Evolutionary conservation across 1,140 invertebrate genomes (phyloP), one percentile per base, ranked within the genome.

Genomic region (Drosophila bifasciata): DNA sequence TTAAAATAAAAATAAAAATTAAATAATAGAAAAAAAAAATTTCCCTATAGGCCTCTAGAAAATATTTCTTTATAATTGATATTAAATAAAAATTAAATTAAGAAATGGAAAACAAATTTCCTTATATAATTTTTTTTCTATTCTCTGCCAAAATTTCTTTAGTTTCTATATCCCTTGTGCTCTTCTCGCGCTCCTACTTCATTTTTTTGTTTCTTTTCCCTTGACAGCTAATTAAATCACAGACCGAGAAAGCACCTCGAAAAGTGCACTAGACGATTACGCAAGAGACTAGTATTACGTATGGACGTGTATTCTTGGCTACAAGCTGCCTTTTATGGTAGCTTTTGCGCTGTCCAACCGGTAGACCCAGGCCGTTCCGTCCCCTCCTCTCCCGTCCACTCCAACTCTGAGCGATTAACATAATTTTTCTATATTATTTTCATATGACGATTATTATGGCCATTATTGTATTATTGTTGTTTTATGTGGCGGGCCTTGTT

Each of bases 351-450:
- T 36, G 32, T 13, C 32, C 32, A 36, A 13, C 28, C 9, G 28
- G 9, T 36, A 11, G 32, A 11, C 32, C 32, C 9, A 32, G 28
- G 3, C 28, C 28, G 28, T 2, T 2, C 28, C 8, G 28, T 25
- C 21, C n/a, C 21, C 51, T n/a, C n/a, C n/a, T n/a, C n/a, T n/a
- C 28, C n/a, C 40, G 53, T 44, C 53, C 41, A 7, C 39, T 36
- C 6, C 15, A 49, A 48, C n/a, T n/a, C n/a, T 46, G 45, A 40
- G 51, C 50, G 69, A 88, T 85, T 85, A 81, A 63, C 81, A 85
- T 85, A 85, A 85, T 86, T 74, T 81, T 80, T 71, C 57, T 74
- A 71, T 81, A 86, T 81, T 88, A 86, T 81, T 36, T 88, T 67
- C 73, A 77, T 76, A 67, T 66, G 48, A 72, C 66, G 66, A 61